phyloP scores from a whole-genome alignment of 1,140 invertebrate species.

The Diachasmimorpha longicaudata region DNA sequence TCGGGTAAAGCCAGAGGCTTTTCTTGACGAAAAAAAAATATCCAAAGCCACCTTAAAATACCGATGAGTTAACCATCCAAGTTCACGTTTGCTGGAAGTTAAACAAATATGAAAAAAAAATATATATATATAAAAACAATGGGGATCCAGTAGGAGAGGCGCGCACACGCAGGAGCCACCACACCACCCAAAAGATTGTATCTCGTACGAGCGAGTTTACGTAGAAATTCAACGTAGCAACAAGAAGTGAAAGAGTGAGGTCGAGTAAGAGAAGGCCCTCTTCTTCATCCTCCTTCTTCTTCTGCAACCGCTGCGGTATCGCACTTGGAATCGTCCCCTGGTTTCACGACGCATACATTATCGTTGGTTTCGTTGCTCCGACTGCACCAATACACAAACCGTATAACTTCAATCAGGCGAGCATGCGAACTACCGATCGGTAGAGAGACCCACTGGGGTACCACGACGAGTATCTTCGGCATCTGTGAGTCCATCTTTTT shows the following conservation, averaged over 20 bases:
- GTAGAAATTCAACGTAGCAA: conserved; percentile 50
- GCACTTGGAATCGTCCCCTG: conserved; percentile 58
- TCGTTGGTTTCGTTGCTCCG: conserved; percentile 19
- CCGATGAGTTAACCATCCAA: conserved; percentile 25
- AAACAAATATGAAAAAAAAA: not conserved
- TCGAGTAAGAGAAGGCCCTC: conserved; percentile 21
- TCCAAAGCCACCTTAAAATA: not conserved
- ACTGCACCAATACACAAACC: conserved; percentile 2
- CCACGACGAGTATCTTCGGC: conserved; percentile 29
- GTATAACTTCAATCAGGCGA: conserved; percentile 32
- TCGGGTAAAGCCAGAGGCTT: not conserved
- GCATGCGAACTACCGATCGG: conserved; percentile 20
- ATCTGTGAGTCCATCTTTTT: conserved; percentile 18
- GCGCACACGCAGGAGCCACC: conserved; percentile 10
- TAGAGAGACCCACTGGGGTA: conserved; percentile 2
- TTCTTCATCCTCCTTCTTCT: conserved; percentile 30
- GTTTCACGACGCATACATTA: conserved; percentile 58
- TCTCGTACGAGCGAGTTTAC: conserved; percentile 55
- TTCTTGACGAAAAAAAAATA: conserved; percentile 13
- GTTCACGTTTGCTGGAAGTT: conserved; percentile 15
- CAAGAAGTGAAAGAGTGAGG: conserved; percentile 16
- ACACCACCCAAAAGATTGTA: conserved; percentile 45
- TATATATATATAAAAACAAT: not conserved
- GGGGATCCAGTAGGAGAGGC: not conserved
- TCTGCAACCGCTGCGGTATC: conserved; percentile 50